Evolutionary conservation across 1,140 invertebrate species (phyloP), one percentile per base, ranked within the genome.

Genomic region (Proctacanthus coquilletti): DNA sequence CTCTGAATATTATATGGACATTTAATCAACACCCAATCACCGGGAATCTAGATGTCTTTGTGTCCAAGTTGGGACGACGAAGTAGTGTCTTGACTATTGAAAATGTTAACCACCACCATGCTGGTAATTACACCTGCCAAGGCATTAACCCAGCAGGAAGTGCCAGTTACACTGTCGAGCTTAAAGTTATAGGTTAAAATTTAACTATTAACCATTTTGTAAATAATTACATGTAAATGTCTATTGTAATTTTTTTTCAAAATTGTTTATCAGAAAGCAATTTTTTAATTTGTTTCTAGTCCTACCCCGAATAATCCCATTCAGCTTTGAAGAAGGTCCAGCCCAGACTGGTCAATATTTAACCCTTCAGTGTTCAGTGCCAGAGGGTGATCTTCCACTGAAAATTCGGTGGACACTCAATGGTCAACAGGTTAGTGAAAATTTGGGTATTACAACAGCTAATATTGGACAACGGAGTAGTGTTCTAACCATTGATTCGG

Each of bases 1-100:
- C 85, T 2, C 63, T 89, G 40, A 75, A 75, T 37, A 82, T 89
- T 46, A 63, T 66, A 29, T 89, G 85, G 84, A 72, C 72, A 33
- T 80, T 83, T 48, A 74, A 83, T 47, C 55, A 57, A 36, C 45
- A 66, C 59, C 55, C 70, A 56, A 39, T 69, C 60, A 46, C 50
- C 45, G 49, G 65, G 44, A 42, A 54, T 54, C 42, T 54, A 46
- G 41, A 62, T 64, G 45, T 58, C 44, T 27, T 68, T 44, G 62
- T 60, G 39, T 42, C 65, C 50, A 52, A 63, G 60, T 42, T 66
- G 60, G 44, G 53, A 45, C 41, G 52, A 14, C 32, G 64, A 44
- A 74, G 73, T 61, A 76, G 70, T 54, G 70, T 77, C 48, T 65
- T 84, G 36, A 76, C 70, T 46, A 83, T 84, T 51, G 71, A 79